phyloP scores from a whole-genome alignment of 2,797 vertebrate genomes.

The Semotilus atromaculatus region DNA sequence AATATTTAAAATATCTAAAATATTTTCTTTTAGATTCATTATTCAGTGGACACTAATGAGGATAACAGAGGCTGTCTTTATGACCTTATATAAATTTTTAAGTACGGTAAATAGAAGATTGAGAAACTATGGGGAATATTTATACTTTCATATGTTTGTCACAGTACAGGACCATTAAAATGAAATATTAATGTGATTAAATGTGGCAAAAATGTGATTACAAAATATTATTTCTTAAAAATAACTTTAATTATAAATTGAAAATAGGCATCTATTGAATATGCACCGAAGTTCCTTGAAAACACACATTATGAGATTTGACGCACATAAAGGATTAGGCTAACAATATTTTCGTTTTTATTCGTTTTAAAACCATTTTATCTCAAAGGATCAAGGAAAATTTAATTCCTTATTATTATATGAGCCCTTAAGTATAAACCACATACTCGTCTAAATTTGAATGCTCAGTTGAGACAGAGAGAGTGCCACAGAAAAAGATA shows the following conservation, averaged over 20 bases:
- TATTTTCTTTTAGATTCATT: not conserved
- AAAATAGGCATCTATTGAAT: not conserved
- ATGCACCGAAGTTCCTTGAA: not conserved
- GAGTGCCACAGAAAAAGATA: not conserved
- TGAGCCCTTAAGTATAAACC: not conserved
- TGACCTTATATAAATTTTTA: not conserved
- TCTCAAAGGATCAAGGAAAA: not conserved
- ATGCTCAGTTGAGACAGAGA: not conserved
- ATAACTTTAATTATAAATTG: not conserved
- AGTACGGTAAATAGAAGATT: not conserved
- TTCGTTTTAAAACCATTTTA: not conserved
- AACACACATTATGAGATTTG: not conserved
- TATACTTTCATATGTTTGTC: not conserved
- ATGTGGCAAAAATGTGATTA: not conserved
- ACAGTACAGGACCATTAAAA: not conserved
- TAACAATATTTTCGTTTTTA: not conserved
- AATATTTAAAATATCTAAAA: not conserved
- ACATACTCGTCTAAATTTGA: not conserved
- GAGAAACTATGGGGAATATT: not conserved
- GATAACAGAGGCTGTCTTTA: not conserved
- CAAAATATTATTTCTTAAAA: not conserved
- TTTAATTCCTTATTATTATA: not conserved
- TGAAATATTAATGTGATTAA: no score
- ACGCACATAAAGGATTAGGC: not conserved
- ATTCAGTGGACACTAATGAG: not conserved